phyloP scores from a whole-genome alignment of 2,113 vertebrate species.

The Clupea harengus region DNA sequence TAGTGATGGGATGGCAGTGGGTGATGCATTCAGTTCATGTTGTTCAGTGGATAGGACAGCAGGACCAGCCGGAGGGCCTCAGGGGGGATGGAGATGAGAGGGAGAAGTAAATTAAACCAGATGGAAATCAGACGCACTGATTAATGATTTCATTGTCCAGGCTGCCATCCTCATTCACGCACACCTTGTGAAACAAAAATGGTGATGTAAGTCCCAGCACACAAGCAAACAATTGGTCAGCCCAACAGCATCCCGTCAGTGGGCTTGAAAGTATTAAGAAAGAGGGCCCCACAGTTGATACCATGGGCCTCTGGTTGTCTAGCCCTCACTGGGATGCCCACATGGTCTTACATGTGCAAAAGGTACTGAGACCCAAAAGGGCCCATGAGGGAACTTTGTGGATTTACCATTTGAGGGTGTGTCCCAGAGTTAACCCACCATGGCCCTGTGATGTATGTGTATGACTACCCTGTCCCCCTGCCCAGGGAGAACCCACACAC shows the following conservation, averaged over 20 bases:
- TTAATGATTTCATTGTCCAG: neutral
- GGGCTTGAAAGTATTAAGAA: neutral
- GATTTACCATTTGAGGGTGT: neutral
- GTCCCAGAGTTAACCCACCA: neutral
- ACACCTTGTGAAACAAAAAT: neutral
- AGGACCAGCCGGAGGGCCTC: too few species aligned
- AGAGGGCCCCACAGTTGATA: too few species aligned
- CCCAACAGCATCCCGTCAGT: neutral
- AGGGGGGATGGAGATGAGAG: conserved; percentile 34
- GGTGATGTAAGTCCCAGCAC: neutral
- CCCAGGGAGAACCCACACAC: neutral
- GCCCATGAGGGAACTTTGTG: neutral
- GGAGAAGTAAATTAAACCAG: neutral
- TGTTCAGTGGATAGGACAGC: too few species aligned
- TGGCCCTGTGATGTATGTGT: neutral
- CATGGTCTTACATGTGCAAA: too few species aligned
- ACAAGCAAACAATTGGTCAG: neutral
- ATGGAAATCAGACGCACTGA: neutral
- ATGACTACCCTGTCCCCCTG: neutral
- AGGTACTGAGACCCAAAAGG: too few species aligned
- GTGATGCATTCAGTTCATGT: too few species aligned
- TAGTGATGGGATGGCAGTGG: neutral
- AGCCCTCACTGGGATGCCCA: too few species aligned
- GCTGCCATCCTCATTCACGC: neutral
- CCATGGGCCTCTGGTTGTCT: too few species aligned